Conservation (phyloP, 2,888 invertebrate genomes). For the Alviniconcha strummeri region DNA sequence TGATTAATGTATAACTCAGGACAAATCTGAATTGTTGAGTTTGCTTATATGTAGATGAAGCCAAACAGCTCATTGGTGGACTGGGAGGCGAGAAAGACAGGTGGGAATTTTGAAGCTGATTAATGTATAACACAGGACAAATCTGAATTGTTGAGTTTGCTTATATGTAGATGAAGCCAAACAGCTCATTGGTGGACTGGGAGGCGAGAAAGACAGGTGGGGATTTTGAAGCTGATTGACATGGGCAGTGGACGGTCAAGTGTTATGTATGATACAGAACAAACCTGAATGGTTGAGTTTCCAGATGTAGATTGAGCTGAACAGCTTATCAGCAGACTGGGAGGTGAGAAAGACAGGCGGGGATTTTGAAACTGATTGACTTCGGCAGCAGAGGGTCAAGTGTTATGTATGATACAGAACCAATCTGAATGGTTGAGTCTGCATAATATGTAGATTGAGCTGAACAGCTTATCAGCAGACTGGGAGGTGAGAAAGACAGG, state of each 20-base stretch:
- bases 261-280: too few relatives aligned
- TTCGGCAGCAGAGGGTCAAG: not conserved
- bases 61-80: constrained; percentile 71
- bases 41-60: not conserved
- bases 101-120: constrained; percentile 41
- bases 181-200: constrained; percentile 74
- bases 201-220: constrained; percentile 73
- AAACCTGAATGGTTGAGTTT: too few relatives aligned
- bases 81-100: constrained; percentile 74
- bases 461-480: constrained; percentile 71
- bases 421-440: too few relatives aligned
- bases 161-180: constrained; percentile 70
- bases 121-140: too few relatives aligned
- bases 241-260: too few relatives aligned
- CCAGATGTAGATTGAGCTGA: not conserved
- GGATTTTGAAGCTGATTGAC: not conserved
- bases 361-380: not conserved
- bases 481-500: constrained; percentile 74
- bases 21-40: too few relatives aligned
- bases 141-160: too few relatives aligned
- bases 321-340: constrained; percentile 73
- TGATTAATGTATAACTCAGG: not conserved
- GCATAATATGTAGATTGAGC: constrained; percentile 52
- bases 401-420: too few relatives aligned
- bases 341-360: constrained; percentile 73